Conservation (phyloP, 1,140 invertebrate genomes). For the Drosophila bipectinata region DNA sequence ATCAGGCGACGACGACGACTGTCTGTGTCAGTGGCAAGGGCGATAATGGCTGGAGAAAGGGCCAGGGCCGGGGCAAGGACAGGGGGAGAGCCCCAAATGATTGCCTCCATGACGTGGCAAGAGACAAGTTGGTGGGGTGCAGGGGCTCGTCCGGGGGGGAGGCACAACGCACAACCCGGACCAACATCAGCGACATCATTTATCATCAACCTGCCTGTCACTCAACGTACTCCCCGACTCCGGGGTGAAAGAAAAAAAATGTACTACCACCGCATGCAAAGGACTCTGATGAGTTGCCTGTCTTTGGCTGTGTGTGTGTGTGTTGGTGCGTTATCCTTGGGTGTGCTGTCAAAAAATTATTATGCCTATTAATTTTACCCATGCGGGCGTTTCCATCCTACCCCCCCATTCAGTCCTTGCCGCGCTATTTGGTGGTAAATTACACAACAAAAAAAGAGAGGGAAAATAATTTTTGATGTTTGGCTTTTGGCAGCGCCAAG, state of each 20-base stretch:
- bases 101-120: slow-evolving; percentile 78
- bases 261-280: slow-evolving; percentile 53
- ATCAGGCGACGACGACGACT: slow-evolving; percentile 75
- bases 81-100: slow-evolving; percentile 56
- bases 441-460: slow-evolving; percentile 64
- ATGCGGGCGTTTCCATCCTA: slow-evolving; percentile 57
- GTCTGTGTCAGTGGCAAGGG: slow-evolving; percentile 62
- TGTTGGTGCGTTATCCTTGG: slow-evolving; percentile 77
- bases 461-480: slow-evolving; percentile 79
- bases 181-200: slow-evolving; percentile 83
- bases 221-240: slow-evolving; percentile 55
- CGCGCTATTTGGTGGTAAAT: slow-evolving; percentile 65
- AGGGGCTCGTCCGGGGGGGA: background rate
- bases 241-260: slow-evolving; percentile 13
- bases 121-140: slow-evolving; percentile 24
- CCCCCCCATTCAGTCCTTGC: slow-evolving; percentile 1
- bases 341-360: slow-evolving; percentile 84
- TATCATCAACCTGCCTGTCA: slow-evolving; percentile 84
- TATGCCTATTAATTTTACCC: slow-evolving; percentile 84
- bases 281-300: slow-evolving; percentile 71
- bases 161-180: slow-evolving; percentile 34
- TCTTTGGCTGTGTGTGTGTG: slow-evolving; percentile 17
- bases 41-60: slow-evolving; percentile 49
- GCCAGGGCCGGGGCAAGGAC: background rate
- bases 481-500: slow-evolving; percentile 76